A percentile compares a stretch with the other conserved stretches of the same genome.
phyloP scores from a whole-genome alignment of 2,888 invertebrate species.

The Latheticus oryzae region DNA sequence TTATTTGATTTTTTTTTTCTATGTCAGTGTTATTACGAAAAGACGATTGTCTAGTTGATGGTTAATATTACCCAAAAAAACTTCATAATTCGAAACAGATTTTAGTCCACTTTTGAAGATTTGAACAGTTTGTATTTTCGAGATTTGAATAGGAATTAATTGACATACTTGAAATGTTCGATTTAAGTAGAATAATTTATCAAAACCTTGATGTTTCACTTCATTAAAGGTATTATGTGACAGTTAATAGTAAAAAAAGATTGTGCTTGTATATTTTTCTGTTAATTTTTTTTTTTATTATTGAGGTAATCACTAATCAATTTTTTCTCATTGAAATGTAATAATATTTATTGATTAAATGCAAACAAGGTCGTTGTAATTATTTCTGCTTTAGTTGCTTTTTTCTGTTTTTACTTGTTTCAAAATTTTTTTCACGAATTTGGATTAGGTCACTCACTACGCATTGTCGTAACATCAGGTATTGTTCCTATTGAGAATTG shows the following conservation, averaged over 20 bases:
- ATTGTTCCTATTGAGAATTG: slow-evolving; percentile 32
- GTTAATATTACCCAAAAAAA: too few species aligned
- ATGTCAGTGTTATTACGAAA: too few species aligned
- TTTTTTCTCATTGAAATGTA: neutral
- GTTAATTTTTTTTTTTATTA: neutral
- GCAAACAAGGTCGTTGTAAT: slow-evolving; percentile 22
- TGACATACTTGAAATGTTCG: slow-evolving; percentile 8
- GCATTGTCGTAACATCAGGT: slow-evolving; percentile 16
- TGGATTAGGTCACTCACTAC: slow-evolving; percentile 26
- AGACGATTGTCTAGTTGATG: too few species aligned
- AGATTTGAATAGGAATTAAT: too few species aligned
- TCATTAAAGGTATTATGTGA: slow-evolving; percentile 1
- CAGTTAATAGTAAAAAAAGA: slow-evolving; percentile 5
- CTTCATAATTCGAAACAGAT: too few species aligned
- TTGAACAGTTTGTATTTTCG: too few species aligned
- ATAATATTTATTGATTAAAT: slow-evolving; percentile 11
- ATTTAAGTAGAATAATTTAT: slow-evolving; percentile 10
- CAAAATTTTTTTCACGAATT: slow-evolving; percentile 11
- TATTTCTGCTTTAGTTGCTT: slow-evolving; percentile 4
- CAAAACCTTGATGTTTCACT: slow-evolving; percentile 5
- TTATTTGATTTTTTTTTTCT: too few species aligned
- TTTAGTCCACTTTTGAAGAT: too few species aligned
- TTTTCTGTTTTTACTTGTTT: slow-evolving; percentile 8
- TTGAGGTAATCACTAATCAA: neutral
- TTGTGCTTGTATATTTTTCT: too few species aligned